Conservation (phyloP, 2,113 vertebrate genomes). For the Ariopsis seemanni region DNA sequence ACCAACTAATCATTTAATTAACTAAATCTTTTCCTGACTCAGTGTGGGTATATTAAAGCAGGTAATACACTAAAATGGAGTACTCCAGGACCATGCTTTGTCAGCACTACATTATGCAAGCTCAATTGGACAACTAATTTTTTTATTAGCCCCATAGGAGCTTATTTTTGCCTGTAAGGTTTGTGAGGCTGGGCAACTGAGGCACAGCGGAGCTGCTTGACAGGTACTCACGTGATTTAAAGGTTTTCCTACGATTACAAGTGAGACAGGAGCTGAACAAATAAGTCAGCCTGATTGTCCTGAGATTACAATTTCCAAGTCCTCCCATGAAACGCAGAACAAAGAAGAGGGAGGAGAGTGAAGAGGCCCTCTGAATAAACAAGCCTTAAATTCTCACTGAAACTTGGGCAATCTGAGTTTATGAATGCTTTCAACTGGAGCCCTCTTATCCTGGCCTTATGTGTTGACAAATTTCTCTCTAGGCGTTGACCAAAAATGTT, state of each 20-base stretch:
- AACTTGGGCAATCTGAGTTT: constrained; percentile 48
- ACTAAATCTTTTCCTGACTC: background rate
- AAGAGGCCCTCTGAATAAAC: constrained; percentile 77
- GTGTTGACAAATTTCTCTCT: constrained; percentile 47
- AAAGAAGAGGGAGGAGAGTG: constrained; percentile 70
- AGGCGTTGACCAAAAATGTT: constrained; percentile 30
- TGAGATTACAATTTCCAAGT: constrained; percentile 76
- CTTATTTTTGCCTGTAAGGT: constrained; percentile 31
- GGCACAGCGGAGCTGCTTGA: constrained; percentile 45
- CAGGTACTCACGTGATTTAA: constrained; percentile 57
- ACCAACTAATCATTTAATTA: constrained; percentile 7
- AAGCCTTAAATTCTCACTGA: constrained; percentile 71
- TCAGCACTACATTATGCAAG: constrained; percentile 23
- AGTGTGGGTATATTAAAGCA: background rate
- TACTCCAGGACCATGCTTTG: background rate
- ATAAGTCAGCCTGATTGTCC: constrained; percentile 75
- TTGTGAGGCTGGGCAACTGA: constrained; percentile 36
- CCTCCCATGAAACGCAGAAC: constrained; percentile 68
- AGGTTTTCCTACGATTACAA: constrained; percentile 59
- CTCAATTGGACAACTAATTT: constrained; percentile 45
- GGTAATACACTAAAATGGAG: background rate
- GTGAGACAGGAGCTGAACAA: constrained; percentile 74
- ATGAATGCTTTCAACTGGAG: constrained; percentile 29
- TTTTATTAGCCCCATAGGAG: constrained; percentile 47
- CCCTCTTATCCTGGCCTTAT: constrained; percentile 11